Base-by-base conservation (phyloP, 2,797 vertebrate species). In the Acomys russatus region DNA sequence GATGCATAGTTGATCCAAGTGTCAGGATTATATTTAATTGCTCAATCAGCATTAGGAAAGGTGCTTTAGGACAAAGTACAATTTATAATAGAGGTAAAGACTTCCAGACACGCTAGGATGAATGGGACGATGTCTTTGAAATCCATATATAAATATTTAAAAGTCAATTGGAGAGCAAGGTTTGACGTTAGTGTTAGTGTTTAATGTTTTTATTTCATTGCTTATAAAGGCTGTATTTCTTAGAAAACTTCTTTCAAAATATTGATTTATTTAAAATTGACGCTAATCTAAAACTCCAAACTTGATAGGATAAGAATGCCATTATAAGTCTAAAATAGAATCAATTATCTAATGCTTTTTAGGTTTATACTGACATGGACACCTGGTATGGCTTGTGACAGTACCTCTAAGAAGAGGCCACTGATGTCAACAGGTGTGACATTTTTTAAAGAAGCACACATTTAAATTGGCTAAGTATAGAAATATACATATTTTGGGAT, bases 141-240 rank as follows among this genome's bases (percentile, higher is more conserved):
- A 63, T 61, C 22, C 9, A 91, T 38, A 85, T 66, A 59, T 38
- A 91, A 90, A 51, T 83, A 79, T 84, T 95, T 94, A 63, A 96
- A 94, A 84, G 73, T 84, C 84, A 93, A 91, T 85, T 92, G 88
- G 78, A 93, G 49, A 25, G 7, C 3, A 90, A 96, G 79, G 94
- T 82, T 94, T 96, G 71, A 56, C 54, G 68, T 12, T 44, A 51
- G 61, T 44, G 68, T 12, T 44, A 51, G 89, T 86, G 71, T 93
- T 91, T 56, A 94, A 92, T 79, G 68, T 44, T 33, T 76, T 97
- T 71, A 88, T 94, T 96, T 94, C 33, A 59, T 38, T 94, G 30
- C 28, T 85, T 93, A 78, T 80, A 93, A 82, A 77, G 35, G 86
- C 28, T 33, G 83, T 30, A 87, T 82, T 96, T 95, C 73, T 88